Conservation (phyloP, 2,888 invertebrate genomes). For the Apamea crenata region DNA sequence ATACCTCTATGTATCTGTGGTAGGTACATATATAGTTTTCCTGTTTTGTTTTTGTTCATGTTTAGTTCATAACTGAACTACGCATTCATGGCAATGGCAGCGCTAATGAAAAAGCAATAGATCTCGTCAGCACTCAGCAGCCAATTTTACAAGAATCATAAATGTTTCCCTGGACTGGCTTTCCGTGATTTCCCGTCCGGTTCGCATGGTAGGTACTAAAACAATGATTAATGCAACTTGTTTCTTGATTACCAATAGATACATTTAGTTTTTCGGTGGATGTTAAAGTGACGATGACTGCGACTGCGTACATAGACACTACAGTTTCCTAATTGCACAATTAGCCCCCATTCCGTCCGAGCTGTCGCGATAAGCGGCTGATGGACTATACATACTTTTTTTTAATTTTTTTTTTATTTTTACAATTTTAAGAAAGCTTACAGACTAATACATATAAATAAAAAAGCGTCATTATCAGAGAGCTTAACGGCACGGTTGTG, state of each 20-base stretch:
- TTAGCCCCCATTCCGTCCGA: conserved; percentile 11
- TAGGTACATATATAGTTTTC: conserved; percentile 18
- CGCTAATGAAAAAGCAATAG: background rate
- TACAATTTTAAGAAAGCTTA: no score
- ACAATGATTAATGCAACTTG: conserved; percentile 1
- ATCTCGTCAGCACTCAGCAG: background rate
- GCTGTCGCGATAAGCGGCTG: background rate
- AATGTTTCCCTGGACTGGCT: background rate
- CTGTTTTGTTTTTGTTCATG: conserved; percentile 10
- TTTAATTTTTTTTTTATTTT: no score
- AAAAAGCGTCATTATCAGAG: conserved; percentile 27
- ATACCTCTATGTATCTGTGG: no score
- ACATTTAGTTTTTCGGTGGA: background rate
- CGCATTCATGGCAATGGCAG: conserved; percentile 2
- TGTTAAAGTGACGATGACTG: background rate
- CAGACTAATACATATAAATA: no score
- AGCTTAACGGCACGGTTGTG: conserved; percentile 15
- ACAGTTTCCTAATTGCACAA: conserved; percentile 7
- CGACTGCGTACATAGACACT: background rate
- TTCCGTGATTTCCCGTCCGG: background rate
- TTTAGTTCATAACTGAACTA: conserved; percentile 3
- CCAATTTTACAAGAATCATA: background rate
- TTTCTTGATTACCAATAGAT: background rate
- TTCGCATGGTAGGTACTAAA: background rate
- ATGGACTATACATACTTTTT: background rate